Evolutionary conservation across 2,797 vertebrate genomes (phyloP).

Genomic region (Sphenodon punctatus): DNA sequence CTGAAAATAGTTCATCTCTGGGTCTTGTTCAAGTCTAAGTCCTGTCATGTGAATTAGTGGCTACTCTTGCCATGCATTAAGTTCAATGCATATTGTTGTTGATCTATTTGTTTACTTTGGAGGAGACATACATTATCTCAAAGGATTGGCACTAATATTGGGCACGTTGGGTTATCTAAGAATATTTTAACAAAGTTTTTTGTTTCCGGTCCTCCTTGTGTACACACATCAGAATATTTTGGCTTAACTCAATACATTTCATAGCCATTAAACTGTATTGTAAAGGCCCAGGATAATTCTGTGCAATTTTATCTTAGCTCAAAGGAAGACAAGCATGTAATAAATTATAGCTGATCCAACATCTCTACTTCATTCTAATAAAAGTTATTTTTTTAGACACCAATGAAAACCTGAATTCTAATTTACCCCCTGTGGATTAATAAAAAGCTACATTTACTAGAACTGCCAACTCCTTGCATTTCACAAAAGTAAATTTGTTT

Average conservation of each 20-base stretch:
- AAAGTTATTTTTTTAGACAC: conserved; percentile 15
- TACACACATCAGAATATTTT: neutral
- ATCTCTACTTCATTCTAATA: conserved; percentile 7
- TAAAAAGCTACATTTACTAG: conserved; percentile 20
- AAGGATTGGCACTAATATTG: neutral
- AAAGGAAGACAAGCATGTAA: neutral
- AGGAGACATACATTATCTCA: too few species aligned
- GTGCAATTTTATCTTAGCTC: neutral
- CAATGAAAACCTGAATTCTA: neutral
- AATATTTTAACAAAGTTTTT: neutral
- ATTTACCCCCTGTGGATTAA: neutral
- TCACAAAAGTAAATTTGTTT: conserved; percentile 21
- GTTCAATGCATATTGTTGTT: too few species aligned
- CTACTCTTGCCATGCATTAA: neutral
- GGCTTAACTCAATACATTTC: neutral
- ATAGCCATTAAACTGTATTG: neutral
- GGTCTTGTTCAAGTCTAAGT: too few species aligned
- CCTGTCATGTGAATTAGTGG: neutral
- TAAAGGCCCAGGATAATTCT: neutral
- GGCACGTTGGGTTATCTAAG: neutral
- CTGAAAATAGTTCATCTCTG: too few species aligned
- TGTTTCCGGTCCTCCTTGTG: neutral
- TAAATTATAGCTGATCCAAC: neutral
- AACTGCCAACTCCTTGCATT: neutral
- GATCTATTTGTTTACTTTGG: too few species aligned